Base-by-base conservation (phyloP, 2,888 invertebrate species). In the Sinodicranocentrus sp. region DNA sequence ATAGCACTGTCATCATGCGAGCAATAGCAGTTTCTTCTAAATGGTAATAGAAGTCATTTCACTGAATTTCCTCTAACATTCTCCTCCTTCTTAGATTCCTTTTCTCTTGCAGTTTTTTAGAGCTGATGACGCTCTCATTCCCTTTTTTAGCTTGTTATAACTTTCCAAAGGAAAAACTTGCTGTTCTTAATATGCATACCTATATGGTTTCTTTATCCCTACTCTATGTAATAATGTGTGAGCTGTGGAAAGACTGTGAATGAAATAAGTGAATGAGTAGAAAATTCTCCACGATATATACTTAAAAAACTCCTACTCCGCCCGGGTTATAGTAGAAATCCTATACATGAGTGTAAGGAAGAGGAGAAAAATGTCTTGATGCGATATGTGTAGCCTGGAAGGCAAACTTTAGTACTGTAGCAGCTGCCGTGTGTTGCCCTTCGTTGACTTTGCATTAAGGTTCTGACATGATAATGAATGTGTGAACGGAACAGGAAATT, bases 401-500 rank as follows among this genome's bases (percentile, higher is more conserved):
- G 21, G 6, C 13, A 19, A 54, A 73, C 73, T 61, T 23, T 65
- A 48, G n/a, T 26, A 44, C 61, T 15, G 61, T 23, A 78, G 67
- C 82, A 80, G 71, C 82, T 82, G 82, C 70, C 48, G 70, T 71
- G n/a, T n/a, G 63, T 43, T 79, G 72, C 75, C 73, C 82, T 61
- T 75, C 48, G 75, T 82, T 82, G 82, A 82, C 82, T 82, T 82
- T 82, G 57, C 82, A 82, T 82, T 82, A 75, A 68, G 44, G 80
- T 21, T 65, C 73, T 82, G 72, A 82, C 82, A 82, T 75, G 75
- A 82, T 82, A 82, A 82, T 82, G 82, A 82, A 82, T 82, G 82
- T 82, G 82, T 82, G 82, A 82, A 82, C 82, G 82, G 82, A 82
- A 75, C 75, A 82, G 82, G 82, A 82, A 82, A 82, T 82, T 68